Percentiles rank a stretch among this genome's conserved stretches.
Evolutionary conservation across 1,140 invertebrate species (phyloP).

Genomic region (Drosophila funebris): DNA sequence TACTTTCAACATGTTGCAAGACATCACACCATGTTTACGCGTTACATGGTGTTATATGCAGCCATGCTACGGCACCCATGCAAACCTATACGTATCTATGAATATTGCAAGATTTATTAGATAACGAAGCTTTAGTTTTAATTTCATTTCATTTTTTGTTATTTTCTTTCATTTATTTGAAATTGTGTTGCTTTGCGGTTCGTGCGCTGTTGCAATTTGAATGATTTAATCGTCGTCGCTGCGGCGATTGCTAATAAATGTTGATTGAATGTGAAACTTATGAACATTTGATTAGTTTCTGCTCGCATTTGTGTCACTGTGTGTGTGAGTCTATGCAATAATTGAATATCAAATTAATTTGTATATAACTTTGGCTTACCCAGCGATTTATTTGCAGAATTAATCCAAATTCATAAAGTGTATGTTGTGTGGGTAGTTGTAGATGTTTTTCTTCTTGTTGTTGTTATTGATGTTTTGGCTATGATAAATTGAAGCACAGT

Average conservation of each 20-base stretch:
- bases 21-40: conserved; percentile 50
- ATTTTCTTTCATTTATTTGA: conserved; percentile 1
- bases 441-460: background rate
- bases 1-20: conserved; percentile 67
- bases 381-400: conserved; percentile 39
- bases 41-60: conserved; percentile 36
- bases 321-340: conserved; percentile 12
- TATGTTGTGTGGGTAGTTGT: background rate
- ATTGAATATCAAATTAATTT: background rate
- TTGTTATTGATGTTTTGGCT: conserved; percentile 17
- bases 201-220: conserved; percentile 70
- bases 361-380: conserved; percentile 24
- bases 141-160: conserved; percentile 39
- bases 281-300: conserved; percentile 22
- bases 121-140: conserved; percentile 74
- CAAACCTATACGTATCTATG: background rate
- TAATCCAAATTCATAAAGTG: conserved; percentile 56
- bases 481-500: conserved; percentile 38
- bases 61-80: background rate
- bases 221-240: conserved; percentile 65
- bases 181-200: conserved; percentile 34
- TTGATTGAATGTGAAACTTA: conserved; percentile 47
- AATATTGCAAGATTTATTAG: conserved; percentile 75
- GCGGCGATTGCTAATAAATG: conserved; percentile 34
- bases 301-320: background rate